Percentiles rank a stretch among this genome's conserved stretches.
These are phyloP conservation scores for Bombyx mori DNA, from an alignment of 1,140 invertebrate species.

Conservation along the genomic window ASM3026992v2 NC_085129.1:18263501-18264000, in stretches of 20 bases:
- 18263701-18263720: constrained; percentile 22
- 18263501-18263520: constrained; percentile 22
- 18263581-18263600: constrained; percentile 21
- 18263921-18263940: constrained; percentile 24
- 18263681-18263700: constrained; percentile 26
- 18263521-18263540: constrained; percentile 21
- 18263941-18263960: constrained; percentile 22
- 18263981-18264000: constrained; percentile 26
- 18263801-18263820: constrained; percentile 22
- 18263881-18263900: constrained; percentile 21
- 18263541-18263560: constrained; percentile 17
- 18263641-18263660: constrained; percentile 29
- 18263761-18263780: constrained; percentile 31
- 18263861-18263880: constrained; percentile 28
- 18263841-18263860: constrained; percentile 16
- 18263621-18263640: constrained; percentile 22
- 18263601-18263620: constrained; percentile 20
- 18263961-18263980: constrained; percentile 25
- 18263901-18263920: constrained; percentile 21
- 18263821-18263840: constrained; percentile 22
- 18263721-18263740: constrained; percentile 14
- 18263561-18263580: constrained; percentile 21
- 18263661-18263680: constrained; percentile 23
- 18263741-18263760: constrained; percentile 23
- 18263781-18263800: constrained; percentile 27